These are phyloP conservation scores for Nothobranchius kuhntae DNA, from an alignment of 2,113 vertebrate species.

Conservation along the genomic window DNA sequence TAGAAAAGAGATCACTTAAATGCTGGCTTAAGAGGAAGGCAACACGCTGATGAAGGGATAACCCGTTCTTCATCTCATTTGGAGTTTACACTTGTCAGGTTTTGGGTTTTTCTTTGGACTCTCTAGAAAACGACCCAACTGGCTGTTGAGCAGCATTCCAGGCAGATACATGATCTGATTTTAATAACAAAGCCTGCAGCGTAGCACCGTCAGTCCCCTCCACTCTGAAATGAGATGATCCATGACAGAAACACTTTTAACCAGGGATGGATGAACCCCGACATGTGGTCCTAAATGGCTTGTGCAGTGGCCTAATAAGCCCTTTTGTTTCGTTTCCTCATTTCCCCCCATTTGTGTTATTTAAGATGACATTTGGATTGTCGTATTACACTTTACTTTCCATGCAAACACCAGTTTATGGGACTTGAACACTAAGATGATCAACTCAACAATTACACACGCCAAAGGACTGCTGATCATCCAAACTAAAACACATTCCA, in stretches of 20 bases:
- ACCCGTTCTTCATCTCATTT: no score
- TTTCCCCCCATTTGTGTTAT: conserved; percentile 16
- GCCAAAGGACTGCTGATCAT: not conserved
- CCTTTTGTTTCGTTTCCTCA: not conserved
- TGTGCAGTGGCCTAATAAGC: conserved; percentile 14
- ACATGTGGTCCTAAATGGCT: conserved; percentile 22
- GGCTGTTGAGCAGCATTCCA: no score
- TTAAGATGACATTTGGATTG: conserved; percentile 6
- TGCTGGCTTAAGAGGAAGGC: no score
- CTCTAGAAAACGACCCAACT: not conserved
- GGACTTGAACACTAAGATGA: no score
- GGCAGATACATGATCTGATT: not conserved
- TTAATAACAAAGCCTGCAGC: not conserved
- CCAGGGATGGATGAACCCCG: not conserved
- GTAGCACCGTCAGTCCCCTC: not conserved
- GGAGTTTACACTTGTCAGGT: no score
- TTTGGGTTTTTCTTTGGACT: not conserved
- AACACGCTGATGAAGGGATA: no score
- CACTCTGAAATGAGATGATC: conserved; percentile 22
- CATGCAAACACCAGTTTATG: no score
- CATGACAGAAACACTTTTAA: conserved; percentile 36
- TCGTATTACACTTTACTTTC: not conserved
- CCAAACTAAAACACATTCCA: conserved; percentile 11
- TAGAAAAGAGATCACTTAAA: no score
- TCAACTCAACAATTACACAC: no score